These are phyloP conservation scores for Thymelicus sylvestris DNA, from an alignment of 2,888 invertebrate genomes.

Conservation along the genomic window DNA sequence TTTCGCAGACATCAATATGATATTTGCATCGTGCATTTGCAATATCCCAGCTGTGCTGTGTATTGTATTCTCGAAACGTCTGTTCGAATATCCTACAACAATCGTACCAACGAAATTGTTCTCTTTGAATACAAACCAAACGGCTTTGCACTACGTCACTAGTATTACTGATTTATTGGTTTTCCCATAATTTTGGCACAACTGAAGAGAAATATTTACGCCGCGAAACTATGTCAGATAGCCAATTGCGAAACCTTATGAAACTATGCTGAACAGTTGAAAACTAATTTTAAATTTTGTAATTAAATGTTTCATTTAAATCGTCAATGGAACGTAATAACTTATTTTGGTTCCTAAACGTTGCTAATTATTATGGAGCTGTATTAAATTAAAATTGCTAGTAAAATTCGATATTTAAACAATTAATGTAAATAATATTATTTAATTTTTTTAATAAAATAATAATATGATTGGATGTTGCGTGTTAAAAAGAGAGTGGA, in stretches of 20 bases:
- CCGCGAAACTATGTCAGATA: conserved; percentile 13
- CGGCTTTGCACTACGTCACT: conserved; percentile 23
- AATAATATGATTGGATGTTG: too few relatives aligned
- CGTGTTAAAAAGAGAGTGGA: too few relatives aligned
- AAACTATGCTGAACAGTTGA: background rate
- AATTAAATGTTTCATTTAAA: background rate
- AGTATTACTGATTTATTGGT: conserved; percentile 41
- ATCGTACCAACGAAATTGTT: conserved; percentile 14
- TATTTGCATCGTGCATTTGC: conserved; percentile 1
- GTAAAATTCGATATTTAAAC: too few relatives aligned
- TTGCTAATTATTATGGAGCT: too few relatives aligned
- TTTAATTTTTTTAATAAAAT: too few relatives aligned
- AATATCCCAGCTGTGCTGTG: background rate
- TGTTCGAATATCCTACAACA: conserved; percentile 12
- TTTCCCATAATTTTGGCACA: conserved; percentile 38
- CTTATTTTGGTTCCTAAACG: too few relatives aligned
- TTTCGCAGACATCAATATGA: background rate
- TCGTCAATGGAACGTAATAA: background rate
- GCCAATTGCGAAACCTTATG: background rate
- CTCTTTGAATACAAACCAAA: conserved; percentile 36
- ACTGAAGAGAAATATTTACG: conserved; percentile 17
- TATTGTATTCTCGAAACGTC: conserved; percentile 12
- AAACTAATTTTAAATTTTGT: background rate
- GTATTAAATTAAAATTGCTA: too few relatives aligned
- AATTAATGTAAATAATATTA: too few relatives aligned